Evolutionary conservation across 2,113 vertebrate genomes (phyloP), one percentile per base, ranked within the genome.

Genomic region (Chaetorhynchus papuensis): DNA sequence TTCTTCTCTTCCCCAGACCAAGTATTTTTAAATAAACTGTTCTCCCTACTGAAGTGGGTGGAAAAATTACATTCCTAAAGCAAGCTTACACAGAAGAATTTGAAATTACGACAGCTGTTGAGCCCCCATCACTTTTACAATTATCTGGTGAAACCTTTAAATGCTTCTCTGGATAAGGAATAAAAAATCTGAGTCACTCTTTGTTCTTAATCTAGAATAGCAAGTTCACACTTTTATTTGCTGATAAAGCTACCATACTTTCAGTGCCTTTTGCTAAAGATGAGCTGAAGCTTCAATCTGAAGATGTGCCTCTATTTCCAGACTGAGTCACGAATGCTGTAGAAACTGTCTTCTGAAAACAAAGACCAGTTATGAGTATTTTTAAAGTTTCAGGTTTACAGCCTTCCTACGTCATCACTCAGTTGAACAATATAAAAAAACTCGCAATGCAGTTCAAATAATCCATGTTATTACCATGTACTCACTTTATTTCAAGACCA

Each of bases 301-400:
- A 76, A 86, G 50, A 52, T 0, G 0, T 50, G 37, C 33, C 28
- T 83, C 47, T 44, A 28, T 61, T 77, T 90, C 66, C 90, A 72
- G 23, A 76, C 76, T 87, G 76, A 95, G 72, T 49, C 47, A 11
- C 1, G 4, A 87, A 21, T n/a, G 18, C 22, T 52, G 45, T 41
- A 60, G 42, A 42, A 47, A 59, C 45, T 59, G 28, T 75, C 60
- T 85, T 93, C 95, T 95, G 91, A 88, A 95, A 94, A 88, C 21
- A 93, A 89, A 89, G 45, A 23, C 24, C 49, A 70, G 39, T 85
- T 85, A 71, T 24, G 24, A 91, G 15, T 53, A 31, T 4, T 69
- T 80, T 65, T 26, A 41, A 77, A 70, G 64, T 60, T 89, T 39
- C 44, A 8, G 13, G 52, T 89, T 89, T 91, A 66, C 42, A 74